Evolutionary conservation across 2,113 vertebrate species (phyloP), one percentile per base, ranked within the genome.

Genomic region (Zosterops borbonicus): DNA sequence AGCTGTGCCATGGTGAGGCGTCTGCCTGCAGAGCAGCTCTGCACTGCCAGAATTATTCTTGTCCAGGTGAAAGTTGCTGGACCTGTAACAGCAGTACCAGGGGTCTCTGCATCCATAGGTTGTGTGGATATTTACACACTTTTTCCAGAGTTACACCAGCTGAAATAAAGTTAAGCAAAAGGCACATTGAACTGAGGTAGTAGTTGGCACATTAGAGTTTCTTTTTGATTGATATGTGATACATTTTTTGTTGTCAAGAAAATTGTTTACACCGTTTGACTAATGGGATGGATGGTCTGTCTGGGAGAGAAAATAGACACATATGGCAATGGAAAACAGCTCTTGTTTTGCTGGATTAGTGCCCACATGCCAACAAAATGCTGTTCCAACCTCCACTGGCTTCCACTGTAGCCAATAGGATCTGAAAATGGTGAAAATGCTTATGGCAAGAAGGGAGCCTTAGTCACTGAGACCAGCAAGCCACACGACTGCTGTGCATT

Each of bases 231-330:
- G 85, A 93, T 35, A 56, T 79, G 78, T 60, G 78, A 52, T 84
- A 37, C 49, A 20, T 52, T 78, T 82, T 85, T 86, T 76, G 47
- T 92, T 94, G 69, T 91, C 53, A 42, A 60, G 74, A 82, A 83
- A 83, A 77, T 89, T 90, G 91, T 94, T 95, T 92, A 50, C 47
- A 67, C 47, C 7, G 9, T 96, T 94, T 90, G 63, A 64, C 87
- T 97, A 88, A 94, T 84, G 83, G 83, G 55, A 95, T 93, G 59
- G 87, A 75, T 60, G 52, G 39, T 83, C 65, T 74, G 62, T 59
- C 89, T 75, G 68, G 33, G 44, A 79, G 49, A 80, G 88, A 97
- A 95, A 90, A 87, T 27, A 84, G 79, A 83, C 67, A 60, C 62
- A 76, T 63, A 94, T 87, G 67, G 83, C 60, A 83, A 25, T 47